Conservation (phyloP, 2,113 vertebrate species). For the Hypocryptadius cinnamomeus region DNA sequence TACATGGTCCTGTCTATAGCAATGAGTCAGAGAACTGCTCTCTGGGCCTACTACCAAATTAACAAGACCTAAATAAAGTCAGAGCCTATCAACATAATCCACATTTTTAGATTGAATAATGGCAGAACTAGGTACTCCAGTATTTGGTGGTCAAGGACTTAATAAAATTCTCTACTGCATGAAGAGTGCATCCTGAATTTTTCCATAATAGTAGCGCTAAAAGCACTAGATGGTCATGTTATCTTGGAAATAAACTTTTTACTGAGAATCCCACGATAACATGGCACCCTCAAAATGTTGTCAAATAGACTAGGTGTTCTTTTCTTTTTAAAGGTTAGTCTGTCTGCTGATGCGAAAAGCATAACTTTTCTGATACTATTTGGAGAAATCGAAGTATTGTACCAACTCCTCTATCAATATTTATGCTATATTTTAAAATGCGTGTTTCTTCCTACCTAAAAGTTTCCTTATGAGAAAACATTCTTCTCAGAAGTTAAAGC, state of each 20-base stretch:
- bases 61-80: background rate
- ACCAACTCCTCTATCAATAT: background rate
- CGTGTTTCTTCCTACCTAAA: background rate
- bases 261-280: accelerated
- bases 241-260: background rate
- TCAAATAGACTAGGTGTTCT: background rate
- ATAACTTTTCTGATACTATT: background rate
- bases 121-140: background rate
- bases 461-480: background rate
- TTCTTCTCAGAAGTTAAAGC: background rate
- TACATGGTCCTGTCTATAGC: background rate
- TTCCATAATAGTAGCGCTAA: background rate
- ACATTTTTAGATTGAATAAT: background rate
- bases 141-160: background rate
- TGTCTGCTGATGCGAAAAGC: background rate
- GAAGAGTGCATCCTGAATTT: background rate
- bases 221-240: background rate
- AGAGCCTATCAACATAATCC: background rate
- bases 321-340: background rate
- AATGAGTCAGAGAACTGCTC: background rate
- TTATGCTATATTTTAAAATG: background rate
- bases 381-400: background rate
- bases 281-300: background rate
- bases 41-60: background rate
- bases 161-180: background rate